Percentiles rank a stretch among this genome's conserved stretches.
Evolutionary conservation across 2,797 vertebrate species (phyloP).

Genomic region (Aphelocoma californica): DNA sequence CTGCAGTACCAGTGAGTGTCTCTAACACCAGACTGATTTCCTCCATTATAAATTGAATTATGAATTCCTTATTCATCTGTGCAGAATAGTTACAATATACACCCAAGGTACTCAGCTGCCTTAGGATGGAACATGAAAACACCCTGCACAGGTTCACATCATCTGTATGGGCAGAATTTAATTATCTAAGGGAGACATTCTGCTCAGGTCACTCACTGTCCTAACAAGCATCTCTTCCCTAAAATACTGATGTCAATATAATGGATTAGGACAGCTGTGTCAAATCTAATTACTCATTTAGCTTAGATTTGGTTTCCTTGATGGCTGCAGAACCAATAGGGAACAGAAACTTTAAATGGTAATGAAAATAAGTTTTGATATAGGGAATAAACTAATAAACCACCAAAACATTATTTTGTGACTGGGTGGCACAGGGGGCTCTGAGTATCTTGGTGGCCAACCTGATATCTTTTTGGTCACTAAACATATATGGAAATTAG

Average conservation of each 20-base stretch:
- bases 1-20: neutral
- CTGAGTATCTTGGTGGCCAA: neutral
- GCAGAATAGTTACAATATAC: neutral
- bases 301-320: slow-evolving; percentile 7
- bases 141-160: neutral
- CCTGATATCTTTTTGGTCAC: neutral
- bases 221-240: neutral
- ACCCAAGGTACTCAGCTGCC: neutral
- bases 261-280: slow-evolving; percentile 33
- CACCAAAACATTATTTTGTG: neutral
- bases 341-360: slow-evolving; percentile 1
- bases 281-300: slow-evolving; percentile 50
- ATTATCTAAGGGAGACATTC: neutral
- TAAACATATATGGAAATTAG: neutral
- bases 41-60: neutral
- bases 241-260: slow-evolving; percentile 11
- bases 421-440: neutral
- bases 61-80: neutral
- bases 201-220: neutral
- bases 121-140: neutral
- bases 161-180: neutral
- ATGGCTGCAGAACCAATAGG: neutral
- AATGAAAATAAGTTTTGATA: slow-evolving; percentile 29
- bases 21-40: neutral
- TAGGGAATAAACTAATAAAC: neutral